Evolutionary conservation across 1,140 invertebrate genomes (phyloP).

Genomic region (Archivesica marissinica): DNA sequence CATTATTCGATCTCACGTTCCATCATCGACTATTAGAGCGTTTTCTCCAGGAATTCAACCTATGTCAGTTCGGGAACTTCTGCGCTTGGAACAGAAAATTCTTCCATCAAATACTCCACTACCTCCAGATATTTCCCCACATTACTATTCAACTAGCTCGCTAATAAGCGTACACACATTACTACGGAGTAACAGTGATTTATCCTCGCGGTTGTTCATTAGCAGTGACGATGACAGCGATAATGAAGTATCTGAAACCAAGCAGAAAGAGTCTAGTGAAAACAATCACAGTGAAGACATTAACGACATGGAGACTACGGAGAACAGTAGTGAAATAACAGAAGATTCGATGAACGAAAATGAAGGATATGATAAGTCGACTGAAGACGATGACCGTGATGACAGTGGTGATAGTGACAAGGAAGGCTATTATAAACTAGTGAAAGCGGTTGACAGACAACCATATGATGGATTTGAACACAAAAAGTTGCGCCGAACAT

Average conservation of each 20-base stretch:
- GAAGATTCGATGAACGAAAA: not conserved
- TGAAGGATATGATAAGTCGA: not conserved
- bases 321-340: not conserved
- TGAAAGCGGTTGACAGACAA: slow-evolving; percentile 41
- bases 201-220: not conserved
- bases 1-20: slow-evolving; percentile 27
- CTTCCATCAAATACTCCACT: not conserved
- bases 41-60: slow-evolving; percentile 10
- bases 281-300: not conserved
- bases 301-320: not conserved
- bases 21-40: not conserved
- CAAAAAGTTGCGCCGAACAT: slow-evolving; percentile 28
- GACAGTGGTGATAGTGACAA: not conserved
- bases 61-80: slow-evolving; percentile 26
- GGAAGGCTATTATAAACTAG: slow-evolving; percentile 38
- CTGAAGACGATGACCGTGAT: not conserved
- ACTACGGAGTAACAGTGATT: not conserved
- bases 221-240: not conserved
- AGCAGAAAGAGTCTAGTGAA: not conserved
- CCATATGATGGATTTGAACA: slow-evolving; percentile 55
- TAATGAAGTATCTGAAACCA: not conserved
- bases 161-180: not conserved
- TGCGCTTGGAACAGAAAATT: slow-evolving; percentile 29
- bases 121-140: not conserved
- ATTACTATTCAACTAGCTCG: not conserved